Percentiles rank a stretch among this genome's conserved stretches.
Evolutionary conservation across 2,888 invertebrate genomes (phyloP).

Genomic region (Phalangium opilio): DNA sequence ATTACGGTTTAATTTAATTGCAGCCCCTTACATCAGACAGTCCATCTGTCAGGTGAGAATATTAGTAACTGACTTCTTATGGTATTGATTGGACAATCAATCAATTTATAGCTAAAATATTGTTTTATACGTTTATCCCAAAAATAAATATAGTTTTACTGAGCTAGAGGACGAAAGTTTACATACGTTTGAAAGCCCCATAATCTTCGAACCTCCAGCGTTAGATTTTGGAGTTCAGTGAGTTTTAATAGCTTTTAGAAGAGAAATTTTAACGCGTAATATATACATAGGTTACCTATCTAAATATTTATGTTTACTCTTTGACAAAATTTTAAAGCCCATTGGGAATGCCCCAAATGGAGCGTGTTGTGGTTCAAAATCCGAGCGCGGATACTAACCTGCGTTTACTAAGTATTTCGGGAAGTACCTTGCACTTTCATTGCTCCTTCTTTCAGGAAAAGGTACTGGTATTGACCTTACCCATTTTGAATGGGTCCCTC

Average conservation of each 20-base stretch:
- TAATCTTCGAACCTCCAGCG: constrained; percentile 15
- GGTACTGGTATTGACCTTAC: constrained; percentile 38
- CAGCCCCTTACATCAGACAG: too few relatives aligned
- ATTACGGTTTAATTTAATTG: too few relatives aligned
- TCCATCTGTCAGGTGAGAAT: too few relatives aligned
- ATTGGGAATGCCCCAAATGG: constrained; percentile 71
- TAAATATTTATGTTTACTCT: neutral
- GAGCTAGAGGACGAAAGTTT: constrained; percentile 17
- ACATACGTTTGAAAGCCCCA: constrained; percentile 16
- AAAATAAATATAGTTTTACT: constrained; percentile 14
- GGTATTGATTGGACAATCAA: neutral
- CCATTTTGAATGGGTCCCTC: too few relatives aligned
- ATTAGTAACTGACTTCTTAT: constrained; percentile 1
- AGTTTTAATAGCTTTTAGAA: constrained; percentile 6
- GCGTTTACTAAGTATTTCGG: constrained; percentile 83
- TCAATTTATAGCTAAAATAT: too few relatives aligned
- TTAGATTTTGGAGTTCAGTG: constrained; percentile 16
- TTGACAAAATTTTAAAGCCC: constrained; percentile 40
- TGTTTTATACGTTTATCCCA: too few relatives aligned
- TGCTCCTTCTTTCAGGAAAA: constrained; percentile 93
- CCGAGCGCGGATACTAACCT: constrained; percentile 68
- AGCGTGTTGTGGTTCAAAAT: constrained; percentile 74
- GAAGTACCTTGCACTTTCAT: constrained; percentile 86
- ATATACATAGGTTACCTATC: neutral
- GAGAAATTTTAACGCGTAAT: neutral